Evolutionary conservation across 2,113 vertebrate species (phyloP).

Genomic region (Platanista minor): DNA sequence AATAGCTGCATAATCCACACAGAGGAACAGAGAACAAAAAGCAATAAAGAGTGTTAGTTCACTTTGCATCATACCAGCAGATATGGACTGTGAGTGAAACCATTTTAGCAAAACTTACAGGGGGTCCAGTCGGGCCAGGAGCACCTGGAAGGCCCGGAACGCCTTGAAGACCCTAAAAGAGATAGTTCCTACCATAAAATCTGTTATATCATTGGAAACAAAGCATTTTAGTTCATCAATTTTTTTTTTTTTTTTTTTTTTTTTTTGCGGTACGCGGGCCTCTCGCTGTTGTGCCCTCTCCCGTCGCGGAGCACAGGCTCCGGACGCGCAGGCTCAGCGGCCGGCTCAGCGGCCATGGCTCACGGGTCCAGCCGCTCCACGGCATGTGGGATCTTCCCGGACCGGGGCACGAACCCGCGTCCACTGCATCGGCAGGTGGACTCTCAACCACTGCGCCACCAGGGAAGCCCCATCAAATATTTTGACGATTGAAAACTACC

Average conservation of each 20-base stretch:
- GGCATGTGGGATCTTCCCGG: too few species aligned
- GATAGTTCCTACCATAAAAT: constrained; percentile 19
- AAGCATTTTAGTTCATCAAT: not conserved
- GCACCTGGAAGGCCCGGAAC: constrained; percentile 88
- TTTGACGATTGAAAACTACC: constrained; percentile 26
- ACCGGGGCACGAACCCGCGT: too few species aligned
- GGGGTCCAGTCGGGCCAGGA: constrained; percentile 85
- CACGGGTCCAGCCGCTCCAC: too few species aligned
- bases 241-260: not conserved
- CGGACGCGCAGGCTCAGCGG: too few species aligned
- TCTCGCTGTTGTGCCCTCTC: too few species aligned
- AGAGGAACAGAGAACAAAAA: not conserved
- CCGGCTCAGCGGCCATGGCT: too few species aligned
- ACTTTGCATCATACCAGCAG: not conserved
- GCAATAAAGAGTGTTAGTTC: not conserved
- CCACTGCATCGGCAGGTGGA: too few species aligned
- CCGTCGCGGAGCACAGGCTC: too few species aligned
- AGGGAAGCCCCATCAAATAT: not conserved
- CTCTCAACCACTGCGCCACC: too few species aligned
- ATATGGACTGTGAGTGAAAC: not conserved
- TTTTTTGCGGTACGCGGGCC: too few species aligned
- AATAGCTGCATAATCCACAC: not conserved
- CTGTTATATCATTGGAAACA: not conserved
- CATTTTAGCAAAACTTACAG: constrained; percentile 80
- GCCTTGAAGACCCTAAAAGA: constrained; percentile 88